Evolutionary conservation across 2,888 invertebrate genomes (phyloP).

Genomic region (Nebria salina): DNA sequence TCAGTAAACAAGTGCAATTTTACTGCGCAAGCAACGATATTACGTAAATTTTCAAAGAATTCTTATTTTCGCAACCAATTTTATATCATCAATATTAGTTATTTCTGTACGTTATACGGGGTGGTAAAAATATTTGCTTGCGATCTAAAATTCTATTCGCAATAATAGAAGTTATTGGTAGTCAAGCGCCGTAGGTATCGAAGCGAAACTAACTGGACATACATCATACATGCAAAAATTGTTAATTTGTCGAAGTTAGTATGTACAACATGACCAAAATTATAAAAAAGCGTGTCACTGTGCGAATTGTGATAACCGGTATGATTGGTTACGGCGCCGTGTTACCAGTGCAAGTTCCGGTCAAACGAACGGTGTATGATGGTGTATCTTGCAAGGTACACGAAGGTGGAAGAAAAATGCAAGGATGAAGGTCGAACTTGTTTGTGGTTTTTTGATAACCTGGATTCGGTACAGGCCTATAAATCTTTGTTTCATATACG

Average conservation of each 20-base stretch:
- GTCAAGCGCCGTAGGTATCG: no score
- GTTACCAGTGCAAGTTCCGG: slow-evolving; percentile 23
- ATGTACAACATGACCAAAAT: slow-evolving; percentile 25
- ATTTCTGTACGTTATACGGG: no score
- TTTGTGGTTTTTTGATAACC: slow-evolving; percentile 36
- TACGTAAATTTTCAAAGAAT: no score
- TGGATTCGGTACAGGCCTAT: slow-evolving; percentile 11
- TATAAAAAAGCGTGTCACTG: slow-evolving; percentile 30
- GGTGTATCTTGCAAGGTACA: slow-evolving; percentile 13
- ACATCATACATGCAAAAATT: not conserved
- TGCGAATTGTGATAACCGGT: slow-evolving; percentile 9
- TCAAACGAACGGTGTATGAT: slow-evolving; percentile 13
- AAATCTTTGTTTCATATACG: not conserved
- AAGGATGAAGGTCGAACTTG: slow-evolving; percentile 19
- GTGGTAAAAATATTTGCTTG: no score
- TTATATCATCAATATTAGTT: no score
- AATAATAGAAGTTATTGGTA: no score
- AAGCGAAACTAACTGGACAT: no score
- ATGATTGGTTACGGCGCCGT: not conserved
- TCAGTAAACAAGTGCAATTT: no score
- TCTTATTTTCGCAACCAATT: no score
- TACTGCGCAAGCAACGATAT: no score
- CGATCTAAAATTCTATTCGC: no score
- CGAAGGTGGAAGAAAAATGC: slow-evolving; percentile 9
- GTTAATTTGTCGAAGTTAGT: not conserved